Evolutionary conservation across 2,113 vertebrate species (phyloP), one percentile per base, ranked within the genome.

Genomic region (Climacteris rufus): DNA sequence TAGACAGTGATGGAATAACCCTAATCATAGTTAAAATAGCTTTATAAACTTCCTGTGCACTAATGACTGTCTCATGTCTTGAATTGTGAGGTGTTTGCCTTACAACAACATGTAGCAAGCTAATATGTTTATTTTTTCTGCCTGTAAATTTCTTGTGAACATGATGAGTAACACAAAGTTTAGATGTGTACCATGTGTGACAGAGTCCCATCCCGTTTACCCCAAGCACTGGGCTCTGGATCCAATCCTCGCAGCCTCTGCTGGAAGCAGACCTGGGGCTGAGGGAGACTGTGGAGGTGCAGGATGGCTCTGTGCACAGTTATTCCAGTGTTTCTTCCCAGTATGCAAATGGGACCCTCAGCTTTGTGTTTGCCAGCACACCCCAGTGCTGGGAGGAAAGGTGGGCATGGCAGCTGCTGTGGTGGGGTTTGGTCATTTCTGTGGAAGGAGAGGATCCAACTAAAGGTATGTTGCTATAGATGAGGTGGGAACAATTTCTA

Each of bases 131-230:
- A 56, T 23, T 85, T 91, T 83, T 88, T 81, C 83, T 78, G 86
- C 83, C 71, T 83, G 44, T 86, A 83, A 84, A 77, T 92, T 66
- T 71, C 80, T 84, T 87, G 91, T 83, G 87, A 97, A 83, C 76
- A 71, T 30, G 54, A 70, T 30, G 80, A 81, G 85, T 70, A 80
- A 47, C 68, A 74, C 68, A 6, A 27, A 72, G 90, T 65, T 61
- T 33, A 65, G 86, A 76, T 78, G 71, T 68, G 47, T 61, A 57
- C 89, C 83, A 90, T 42, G 85, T 94, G 95, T 61, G 79, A 49
- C 30, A 24, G 88, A 72, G 81, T 85, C 84, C 4, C 21, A 28
- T 54, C 79, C 59, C 6, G 0, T 18, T 59, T 35, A 7, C 40
- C 50, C 66, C 70, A 16, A 60, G 81, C 2, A 0, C 86, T 7